Conservation (phyloP, 2,888 invertebrate genomes). For the Pecten maximus region DNA sequence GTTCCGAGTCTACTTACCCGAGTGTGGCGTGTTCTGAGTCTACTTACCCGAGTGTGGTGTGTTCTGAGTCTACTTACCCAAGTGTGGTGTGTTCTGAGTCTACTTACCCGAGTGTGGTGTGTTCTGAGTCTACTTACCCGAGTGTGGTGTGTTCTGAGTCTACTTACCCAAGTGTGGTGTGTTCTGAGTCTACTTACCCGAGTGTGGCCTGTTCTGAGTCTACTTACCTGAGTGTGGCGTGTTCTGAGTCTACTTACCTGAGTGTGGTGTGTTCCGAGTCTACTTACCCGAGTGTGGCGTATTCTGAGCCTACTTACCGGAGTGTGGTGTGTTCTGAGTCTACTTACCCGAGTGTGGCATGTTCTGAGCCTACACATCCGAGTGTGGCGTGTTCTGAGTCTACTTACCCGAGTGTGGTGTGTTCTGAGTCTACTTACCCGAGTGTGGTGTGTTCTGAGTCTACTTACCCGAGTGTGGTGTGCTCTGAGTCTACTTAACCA, state of each 20-base stretch:
- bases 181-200: conserved; percentile 56
- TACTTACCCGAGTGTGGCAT: too few species aligned
- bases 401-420: conserved; percentile 83
- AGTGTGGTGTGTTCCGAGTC: too few species aligned
- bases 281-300: background rate
- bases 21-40: conserved; percentile 91
- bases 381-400: too few species aligned
- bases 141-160: conserved; percentile 82
- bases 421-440: conserved; percentile 92
- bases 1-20: conserved; percentile 89
- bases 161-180: background rate
- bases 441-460: too few species aligned
- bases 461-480: background rate
- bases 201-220: too few species aligned
- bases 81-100: background rate
- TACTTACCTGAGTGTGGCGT: conserved; percentile 84
- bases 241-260: too few species aligned
- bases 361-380: too few species aligned
- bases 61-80: background rate
- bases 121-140: conserved; percentile 93
- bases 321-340: too few species aligned
- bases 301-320: too few species aligned
- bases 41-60: conserved; percentile 85
- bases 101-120: conserved; percentile 85
- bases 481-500: conserved; percentile 93